A percentile compares a stretch with the other conserved stretches of the same genome.
phyloP scores from a whole-genome alignment of 1,140 invertebrate genomes.

The Eubasilissa regina region DNA sequence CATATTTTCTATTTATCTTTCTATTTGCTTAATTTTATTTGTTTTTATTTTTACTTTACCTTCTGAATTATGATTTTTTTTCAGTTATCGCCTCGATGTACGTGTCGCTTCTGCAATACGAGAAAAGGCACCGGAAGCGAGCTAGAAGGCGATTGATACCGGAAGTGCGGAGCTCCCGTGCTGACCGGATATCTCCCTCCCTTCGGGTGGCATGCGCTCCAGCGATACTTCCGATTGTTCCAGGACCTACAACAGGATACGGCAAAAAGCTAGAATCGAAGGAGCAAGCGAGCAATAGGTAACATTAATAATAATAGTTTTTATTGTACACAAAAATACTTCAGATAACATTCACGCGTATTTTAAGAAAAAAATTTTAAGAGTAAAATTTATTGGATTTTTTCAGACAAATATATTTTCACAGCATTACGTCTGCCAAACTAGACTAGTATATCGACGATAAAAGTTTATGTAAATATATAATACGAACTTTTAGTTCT shows the following conservation, averaged over 20 bases:
- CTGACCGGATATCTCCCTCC: not conserved
- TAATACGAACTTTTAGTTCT: no score
- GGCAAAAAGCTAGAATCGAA: not conserved
- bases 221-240: not conserved
- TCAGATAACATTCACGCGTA: not conserved
- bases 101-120: constrained; percentile 11
- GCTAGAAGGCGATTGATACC: constrained; percentile 13
- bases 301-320: not conserved
- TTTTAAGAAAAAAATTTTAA: not conserved
- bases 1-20: no score
- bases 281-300: constrained; percentile 16
- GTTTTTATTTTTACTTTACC: no score
- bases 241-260: constrained; percentile 3
- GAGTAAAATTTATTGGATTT: no score
- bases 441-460: no score
- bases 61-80: no score
- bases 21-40: no score
- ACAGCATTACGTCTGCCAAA: no score
- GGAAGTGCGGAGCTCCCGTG: constrained; percentile 7
- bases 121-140: constrained; percentile 9
- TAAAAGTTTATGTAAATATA: no score
- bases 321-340: no score
- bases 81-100: constrained; percentile 17
- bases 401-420: no score
- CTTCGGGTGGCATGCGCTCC: constrained; percentile 11